Base-by-base conservation (phyloP, 2,113 vertebrate species). In the Zosterops lateralis region DNA sequence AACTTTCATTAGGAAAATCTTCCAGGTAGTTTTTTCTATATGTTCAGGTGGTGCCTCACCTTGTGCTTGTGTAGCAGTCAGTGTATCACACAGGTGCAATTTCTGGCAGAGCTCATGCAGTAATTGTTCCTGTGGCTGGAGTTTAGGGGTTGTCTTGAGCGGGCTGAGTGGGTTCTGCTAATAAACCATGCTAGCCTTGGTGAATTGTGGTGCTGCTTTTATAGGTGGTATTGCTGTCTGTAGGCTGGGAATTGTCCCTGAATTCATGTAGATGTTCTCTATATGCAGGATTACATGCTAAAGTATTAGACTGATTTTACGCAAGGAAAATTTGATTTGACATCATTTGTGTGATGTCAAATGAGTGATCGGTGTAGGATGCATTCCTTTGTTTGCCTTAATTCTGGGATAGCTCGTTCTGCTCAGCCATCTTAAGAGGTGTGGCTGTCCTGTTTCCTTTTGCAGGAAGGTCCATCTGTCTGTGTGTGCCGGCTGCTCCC, bases 361-460 rank as follows among this genome's bases (percentile, higher is more conserved):
- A 40, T 0, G 0, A 4, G 8, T 17, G 40, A 56, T 44, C 17
- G 3, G 19, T 19, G 16, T 32, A 11, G 0, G 2, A 15, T 13
- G 17, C 21, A 14, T 66, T 28, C 10, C 21, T 73, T 62, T 66
- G 11, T 28, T 75, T 93, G 67, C 26, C 14, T 50, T 36, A 21
- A 17, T 54, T 70, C 31, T 77, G 67, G 66, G 56, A 10, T 17
- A 65, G 36, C 29, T 66, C 51, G 56, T 29, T 57, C 14, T 82
- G 1, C n/a, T 64, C 13, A 3, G 0, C 45, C 18, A 4, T 67
- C 25, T 66, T 31, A 88, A 91, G 19, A 64, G 31, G 4, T 47
- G 36, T 38, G 38, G 5, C 10, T 45, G 8, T 74, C 42, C 2
- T 73, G 42, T 47, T 60, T 61, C 17, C 67, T 53, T 28, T 61